Percentiles rank a stretch among this genome's conserved stretches.
phyloP scores from a whole-genome alignment of 2,888 invertebrate species.

The Noctua fimbriata region DNA sequence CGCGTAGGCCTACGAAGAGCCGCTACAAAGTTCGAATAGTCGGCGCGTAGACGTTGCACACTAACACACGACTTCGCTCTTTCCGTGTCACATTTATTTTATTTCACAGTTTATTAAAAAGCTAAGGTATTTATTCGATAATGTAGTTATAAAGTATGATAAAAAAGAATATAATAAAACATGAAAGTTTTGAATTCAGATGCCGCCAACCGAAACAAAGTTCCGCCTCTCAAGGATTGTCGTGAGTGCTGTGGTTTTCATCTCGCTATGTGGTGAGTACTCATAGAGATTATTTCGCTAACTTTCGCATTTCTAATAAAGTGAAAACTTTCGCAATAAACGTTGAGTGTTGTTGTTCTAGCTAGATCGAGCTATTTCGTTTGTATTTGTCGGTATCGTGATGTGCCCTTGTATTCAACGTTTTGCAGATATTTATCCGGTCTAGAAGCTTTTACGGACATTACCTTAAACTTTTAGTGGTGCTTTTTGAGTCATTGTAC shows the following conservation, averaged over 20 bases:
- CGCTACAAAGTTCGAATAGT: conserved; percentile 67
- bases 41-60: conserved; percentile 69
- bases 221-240: conserved; percentile 73
- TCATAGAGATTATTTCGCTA: conserved; percentile 73
- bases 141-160: neutral
- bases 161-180: conserved; percentile 26
- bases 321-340: conserved; percentile 75
- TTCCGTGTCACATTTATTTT: conserved; percentile 24
- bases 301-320: conserved; percentile 72
- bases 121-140: conserved; percentile 27
- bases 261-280: conserved; percentile 86
- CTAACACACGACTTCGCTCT: conserved; percentile 50
- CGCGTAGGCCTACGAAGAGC: conserved; percentile 58
- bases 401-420: conserved; percentile 22
- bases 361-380: conserved; percentile 53
- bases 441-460: conserved; percentile 25
- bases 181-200: conserved; percentile 74
- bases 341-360: conserved; percentile 68
- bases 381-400: conserved; percentile 42
- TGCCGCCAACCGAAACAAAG: conserved; percentile 73
- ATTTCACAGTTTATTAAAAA: neutral
- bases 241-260: conserved; percentile 77
- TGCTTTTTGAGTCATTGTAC: neutral
- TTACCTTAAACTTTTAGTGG: conserved; percentile 10
- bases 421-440: conserved; percentile 34